Percentiles rank a stretch among this genome's conserved stretches.
Evolutionary conservation across 2,113 vertebrate genomes (phyloP).

Genomic region (Xenopus laevis): DNA sequence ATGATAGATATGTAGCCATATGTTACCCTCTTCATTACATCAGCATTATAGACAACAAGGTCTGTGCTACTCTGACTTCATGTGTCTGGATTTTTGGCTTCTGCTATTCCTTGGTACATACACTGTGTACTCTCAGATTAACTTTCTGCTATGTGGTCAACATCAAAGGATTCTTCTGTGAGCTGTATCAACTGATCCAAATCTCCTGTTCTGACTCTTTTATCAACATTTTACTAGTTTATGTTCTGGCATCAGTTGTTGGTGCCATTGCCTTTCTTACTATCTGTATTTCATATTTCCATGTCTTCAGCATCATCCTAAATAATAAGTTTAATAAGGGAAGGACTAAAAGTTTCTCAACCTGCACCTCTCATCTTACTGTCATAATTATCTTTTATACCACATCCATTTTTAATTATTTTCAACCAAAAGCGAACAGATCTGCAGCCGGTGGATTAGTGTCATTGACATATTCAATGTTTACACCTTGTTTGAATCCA

Average conservation of each 20-base stretch:
- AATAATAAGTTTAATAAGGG: no score
- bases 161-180: slow-evolving; percentile 13
- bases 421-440: no score
- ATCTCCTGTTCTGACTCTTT: slow-evolving; percentile 3
- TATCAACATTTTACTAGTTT: neutral
- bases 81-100: neutral
- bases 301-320: no score
- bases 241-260: neutral
- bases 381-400: no score
- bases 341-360: no score
- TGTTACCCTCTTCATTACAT: slow-evolving; percentile 9
- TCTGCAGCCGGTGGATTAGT: neutral
- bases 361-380: no score
- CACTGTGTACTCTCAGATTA: neutral
- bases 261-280: neutral
- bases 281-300: no score
- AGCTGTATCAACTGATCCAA: neutral
- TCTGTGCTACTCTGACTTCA: neutral
- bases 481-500: slow-evolving; percentile 55
- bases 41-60: neutral
- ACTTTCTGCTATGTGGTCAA: slow-evolving; percentile 2
- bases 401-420: no score
- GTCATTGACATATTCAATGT: slow-evolving; percentile 53
- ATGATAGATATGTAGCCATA: neutral
- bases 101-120: neutral